A percentile compares a stretch with the other conserved stretches of the same genome.
These are phyloP conservation scores for Esox masquinongy DNA, from an alignment of 2,797 vertebrate genomes.

Conservation along the genomic window DNA sequence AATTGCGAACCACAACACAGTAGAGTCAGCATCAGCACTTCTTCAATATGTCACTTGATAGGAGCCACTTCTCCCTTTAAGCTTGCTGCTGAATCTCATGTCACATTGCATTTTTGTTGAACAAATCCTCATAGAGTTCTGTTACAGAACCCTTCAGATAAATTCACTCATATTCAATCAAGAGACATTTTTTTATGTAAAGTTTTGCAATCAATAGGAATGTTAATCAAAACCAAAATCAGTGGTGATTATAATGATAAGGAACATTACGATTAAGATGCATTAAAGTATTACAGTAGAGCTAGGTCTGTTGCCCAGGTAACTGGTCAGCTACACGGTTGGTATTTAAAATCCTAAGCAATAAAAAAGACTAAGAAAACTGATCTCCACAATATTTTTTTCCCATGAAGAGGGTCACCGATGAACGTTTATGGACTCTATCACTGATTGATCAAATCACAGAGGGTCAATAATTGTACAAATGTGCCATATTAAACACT, in stretches of 20 bases:
- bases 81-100: neutral
- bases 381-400: too few species aligned
- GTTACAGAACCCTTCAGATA: neutral
- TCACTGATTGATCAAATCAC: slow-evolving; percentile 43
- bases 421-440: slow-evolving; percentile 40
- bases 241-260: slow-evolving; percentile 18
- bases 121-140: neutral
- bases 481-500: too few species aligned
- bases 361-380: too few species aligned
- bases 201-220: neutral
- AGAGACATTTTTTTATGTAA: neutral
- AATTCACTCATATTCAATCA: neutral
- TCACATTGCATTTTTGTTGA: neutral
- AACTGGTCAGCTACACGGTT: slow-evolving; percentile 44
- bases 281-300: slow-evolving; percentile 53
- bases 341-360: neutral
- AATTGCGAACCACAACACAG: neutral
- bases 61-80: neutral
- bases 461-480: slow-evolving; percentile 16
- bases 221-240: neutral
- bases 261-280: slow-evolving; percentile 16
- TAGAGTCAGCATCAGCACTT: neutral
- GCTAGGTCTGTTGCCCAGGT: slow-evolving; percentile 42
- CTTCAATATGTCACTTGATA: neutral
- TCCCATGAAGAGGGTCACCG: too few species aligned